A percentile compares a stretch with the other conserved stretches of the same genome.
Conservation (phyloP, 1,140 invertebrate species). For the Rhopalosiphum padi region DNA sequence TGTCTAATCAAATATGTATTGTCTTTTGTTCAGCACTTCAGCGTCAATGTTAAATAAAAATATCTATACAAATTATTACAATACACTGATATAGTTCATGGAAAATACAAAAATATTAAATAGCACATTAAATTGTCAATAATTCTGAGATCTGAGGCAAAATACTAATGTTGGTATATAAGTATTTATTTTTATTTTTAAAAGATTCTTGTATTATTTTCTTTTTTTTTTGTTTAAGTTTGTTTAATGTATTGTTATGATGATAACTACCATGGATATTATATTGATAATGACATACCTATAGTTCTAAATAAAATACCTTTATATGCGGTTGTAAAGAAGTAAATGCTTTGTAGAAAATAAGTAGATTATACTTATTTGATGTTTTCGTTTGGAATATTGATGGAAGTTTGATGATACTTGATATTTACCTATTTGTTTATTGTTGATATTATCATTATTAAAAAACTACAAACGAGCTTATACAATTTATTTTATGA, state of each 20-base stretch:
- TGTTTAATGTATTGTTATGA: background rate
- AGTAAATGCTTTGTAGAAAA: conserved; percentile 17
- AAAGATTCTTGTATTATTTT: background rate
- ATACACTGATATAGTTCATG: too few species aligned
- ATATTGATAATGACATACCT: background rate
- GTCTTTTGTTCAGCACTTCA: background rate
- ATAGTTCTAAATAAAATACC: background rate
- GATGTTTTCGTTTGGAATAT: background rate
- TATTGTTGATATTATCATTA: background rate
- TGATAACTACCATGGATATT: background rate
- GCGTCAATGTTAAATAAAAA: background rate
- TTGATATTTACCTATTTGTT: background rate
- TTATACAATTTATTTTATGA: background rate
- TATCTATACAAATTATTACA: background rate
- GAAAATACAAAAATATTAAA: background rate
- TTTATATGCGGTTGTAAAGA: background rate
- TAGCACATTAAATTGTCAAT: background rate
- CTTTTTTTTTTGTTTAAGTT: background rate
- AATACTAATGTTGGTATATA: background rate
- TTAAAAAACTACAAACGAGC: background rate
- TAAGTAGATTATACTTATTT: conserved; percentile 11
- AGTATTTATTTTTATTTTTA: background rate
- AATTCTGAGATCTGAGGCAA: background rate
- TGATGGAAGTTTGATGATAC: background rate
- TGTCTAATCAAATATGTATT: background rate